These are phyloP conservation scores for Eristalinus aeneus DNA, from an alignment of 2,888 invertebrate genomes.

Conservation along the genomic window DNA sequence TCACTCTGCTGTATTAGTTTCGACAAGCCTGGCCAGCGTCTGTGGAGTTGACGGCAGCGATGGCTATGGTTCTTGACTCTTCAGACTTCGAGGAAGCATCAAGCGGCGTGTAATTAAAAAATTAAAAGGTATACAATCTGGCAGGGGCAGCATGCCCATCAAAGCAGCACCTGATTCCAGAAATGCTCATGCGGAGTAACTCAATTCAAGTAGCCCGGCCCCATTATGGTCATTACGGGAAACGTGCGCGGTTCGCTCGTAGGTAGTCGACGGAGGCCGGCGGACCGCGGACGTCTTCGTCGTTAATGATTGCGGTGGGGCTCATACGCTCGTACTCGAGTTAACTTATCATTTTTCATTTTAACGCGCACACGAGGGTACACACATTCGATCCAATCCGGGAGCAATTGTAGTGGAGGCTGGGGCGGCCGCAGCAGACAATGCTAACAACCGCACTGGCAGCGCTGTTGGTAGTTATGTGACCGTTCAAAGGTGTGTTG, in stretches of 20 bases:
- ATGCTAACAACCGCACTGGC: neutral
- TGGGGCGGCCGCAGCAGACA: constrained; percentile 1
- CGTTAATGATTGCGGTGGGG: constrained; percentile 44
- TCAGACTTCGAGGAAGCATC: neutral
- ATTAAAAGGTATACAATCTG: constrained; percentile 53
- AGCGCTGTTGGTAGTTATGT: constrained; percentile 1
- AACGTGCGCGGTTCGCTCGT: constrained; percentile 30
- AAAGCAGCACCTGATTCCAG: constrained; percentile 44
- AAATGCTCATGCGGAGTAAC: constrained; percentile 27
- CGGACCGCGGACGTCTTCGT: constrained; percentile 30
- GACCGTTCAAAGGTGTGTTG: neutral
- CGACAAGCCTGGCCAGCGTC: neutral
- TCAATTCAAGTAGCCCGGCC: constrained; percentile 57
- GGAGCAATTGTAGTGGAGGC: constrained; percentile 28
- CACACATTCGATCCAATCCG: neutral
- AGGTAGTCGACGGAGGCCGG: neutral
- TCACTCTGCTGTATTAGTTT: constrained; percentile 5
- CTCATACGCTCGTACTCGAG: constrained; percentile 16
- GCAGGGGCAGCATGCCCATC: constrained; percentile 29
- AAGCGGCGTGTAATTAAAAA: constrained; percentile 61
- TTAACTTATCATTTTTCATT: constrained; percentile 69
- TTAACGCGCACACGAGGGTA: constrained; percentile 42
- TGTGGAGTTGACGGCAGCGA: neutral
- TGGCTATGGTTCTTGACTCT: neutral
- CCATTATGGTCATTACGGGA: constrained; percentile 64